Percentiles rank a stretch among this genome's conserved stretches.
phyloP scores from a whole-genome alignment of 2,113 vertebrate genomes.

The Labrus mixtus region DNA sequence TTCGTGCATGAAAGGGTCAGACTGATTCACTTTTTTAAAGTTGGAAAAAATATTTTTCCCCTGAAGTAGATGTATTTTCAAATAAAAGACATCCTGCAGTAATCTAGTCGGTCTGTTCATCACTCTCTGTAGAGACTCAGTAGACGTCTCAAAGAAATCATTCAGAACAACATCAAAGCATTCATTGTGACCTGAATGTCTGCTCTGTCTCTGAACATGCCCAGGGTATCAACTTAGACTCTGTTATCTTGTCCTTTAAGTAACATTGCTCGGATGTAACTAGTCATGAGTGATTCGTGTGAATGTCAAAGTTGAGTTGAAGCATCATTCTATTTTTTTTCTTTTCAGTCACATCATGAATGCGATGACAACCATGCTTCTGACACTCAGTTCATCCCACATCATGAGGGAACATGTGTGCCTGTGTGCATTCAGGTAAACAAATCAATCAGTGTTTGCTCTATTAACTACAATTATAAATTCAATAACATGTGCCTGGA shows the following conservation, averaged over 20 bases:
- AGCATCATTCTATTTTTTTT: too few species aligned
- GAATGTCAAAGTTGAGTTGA: not conserved
- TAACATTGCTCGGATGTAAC: not conserved
- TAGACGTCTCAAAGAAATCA: not conserved
- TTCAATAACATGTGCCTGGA: not conserved
- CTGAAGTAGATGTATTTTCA: not conserved
- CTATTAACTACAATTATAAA: not conserved
- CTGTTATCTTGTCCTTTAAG: not conserved
- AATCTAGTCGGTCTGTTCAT: not conserved
- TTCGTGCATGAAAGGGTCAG: too few species aligned
- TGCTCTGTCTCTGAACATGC: not conserved
- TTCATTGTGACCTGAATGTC: not conserved
- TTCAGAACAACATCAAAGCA: conserved; percentile 5
- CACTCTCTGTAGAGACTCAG: not conserved
- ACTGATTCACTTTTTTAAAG: not conserved
- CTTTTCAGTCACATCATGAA: not conserved
- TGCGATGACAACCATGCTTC: not conserved
- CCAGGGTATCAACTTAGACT: not conserved
- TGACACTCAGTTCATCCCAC: not conserved
- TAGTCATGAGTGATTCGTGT: not conserved
- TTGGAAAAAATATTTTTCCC: too few species aligned
- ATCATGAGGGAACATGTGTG: not conserved
- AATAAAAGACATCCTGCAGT: not conserved
- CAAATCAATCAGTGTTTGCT: not conserved
- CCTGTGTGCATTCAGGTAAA: not conserved